Evolutionary conservation across 2,113 vertebrate species (phyloP).

Genomic region (Himantopus leucocephalus): DNA sequence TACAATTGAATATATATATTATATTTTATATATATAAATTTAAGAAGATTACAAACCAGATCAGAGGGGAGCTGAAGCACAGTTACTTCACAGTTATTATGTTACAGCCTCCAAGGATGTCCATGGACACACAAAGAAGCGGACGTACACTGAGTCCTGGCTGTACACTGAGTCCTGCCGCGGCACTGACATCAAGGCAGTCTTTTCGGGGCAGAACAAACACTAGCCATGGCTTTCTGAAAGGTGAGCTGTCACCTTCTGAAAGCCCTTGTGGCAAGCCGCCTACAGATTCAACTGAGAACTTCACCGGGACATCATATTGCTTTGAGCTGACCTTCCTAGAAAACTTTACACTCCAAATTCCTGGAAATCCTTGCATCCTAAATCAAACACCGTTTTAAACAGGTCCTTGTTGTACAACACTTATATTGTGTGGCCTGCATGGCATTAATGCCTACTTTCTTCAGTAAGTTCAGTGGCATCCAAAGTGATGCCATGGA

Average conservation of each 20-base stretch:
- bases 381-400: neutral
- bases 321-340: neutral
- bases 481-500: neutral
- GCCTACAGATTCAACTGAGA: neutral
- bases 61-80: neutral
- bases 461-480: neutral
- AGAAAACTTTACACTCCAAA: neutral
- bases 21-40: neutral
- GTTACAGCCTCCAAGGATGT: neutral
- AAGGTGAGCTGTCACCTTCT: neutral
- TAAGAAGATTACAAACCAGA: neutral
- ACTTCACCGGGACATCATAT: neutral
- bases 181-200: neutral
- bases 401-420: neutral
- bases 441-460: neutral
- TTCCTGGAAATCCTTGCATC: neutral
- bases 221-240: neutral
- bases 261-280: neutral
- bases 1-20: neutral
- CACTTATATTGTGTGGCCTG: accelerated
- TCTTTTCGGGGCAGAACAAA: neutral
- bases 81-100: neutral
- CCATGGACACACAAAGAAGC: accelerated
- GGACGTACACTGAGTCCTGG: neutral
- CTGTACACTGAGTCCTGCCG: neutral